Conservation (phyloP, 2,113 vertebrate genomes). For the Glaucidium brasilianum region DNA sequence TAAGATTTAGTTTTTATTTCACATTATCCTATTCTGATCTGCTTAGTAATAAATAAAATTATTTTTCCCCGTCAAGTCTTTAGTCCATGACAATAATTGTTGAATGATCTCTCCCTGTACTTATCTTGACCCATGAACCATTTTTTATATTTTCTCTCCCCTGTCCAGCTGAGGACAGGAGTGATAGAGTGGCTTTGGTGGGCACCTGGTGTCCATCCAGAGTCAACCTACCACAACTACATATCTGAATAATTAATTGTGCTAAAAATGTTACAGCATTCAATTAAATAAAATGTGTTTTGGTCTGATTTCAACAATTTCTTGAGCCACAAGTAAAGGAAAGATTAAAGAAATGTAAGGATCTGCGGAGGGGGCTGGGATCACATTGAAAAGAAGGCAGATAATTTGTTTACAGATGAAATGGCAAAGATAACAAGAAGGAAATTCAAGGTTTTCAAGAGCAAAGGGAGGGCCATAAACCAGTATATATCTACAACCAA, state of each 20-base stretch:
- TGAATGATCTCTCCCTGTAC: too few species aligned
- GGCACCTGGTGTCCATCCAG: too few species aligned
- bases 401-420: not conserved
- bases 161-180: too few species aligned
- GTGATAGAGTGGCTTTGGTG: too few species aligned
- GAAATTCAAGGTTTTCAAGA: not conserved
- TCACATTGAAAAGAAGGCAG: not conserved
- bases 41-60: too few species aligned
- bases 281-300: not conserved
- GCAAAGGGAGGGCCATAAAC: not conserved
- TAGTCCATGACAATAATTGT: too few species aligned
- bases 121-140: too few species aligned
- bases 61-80: too few species aligned
- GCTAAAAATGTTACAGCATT: not conserved
- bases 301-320: not conserved
- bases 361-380: not conserved
- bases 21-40: too few species aligned
- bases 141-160: too few species aligned
- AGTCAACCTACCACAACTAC: not conserved
- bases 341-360: not conserved
- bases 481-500: not conserved
- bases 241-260: not conserved
- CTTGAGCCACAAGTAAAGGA: not conserved
- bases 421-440: not conserved
- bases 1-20: too few species aligned